Evolutionary conservation across 2,888 invertebrate genomes (phyloP).

Genomic region (Eupithecia centaureata): DNA sequence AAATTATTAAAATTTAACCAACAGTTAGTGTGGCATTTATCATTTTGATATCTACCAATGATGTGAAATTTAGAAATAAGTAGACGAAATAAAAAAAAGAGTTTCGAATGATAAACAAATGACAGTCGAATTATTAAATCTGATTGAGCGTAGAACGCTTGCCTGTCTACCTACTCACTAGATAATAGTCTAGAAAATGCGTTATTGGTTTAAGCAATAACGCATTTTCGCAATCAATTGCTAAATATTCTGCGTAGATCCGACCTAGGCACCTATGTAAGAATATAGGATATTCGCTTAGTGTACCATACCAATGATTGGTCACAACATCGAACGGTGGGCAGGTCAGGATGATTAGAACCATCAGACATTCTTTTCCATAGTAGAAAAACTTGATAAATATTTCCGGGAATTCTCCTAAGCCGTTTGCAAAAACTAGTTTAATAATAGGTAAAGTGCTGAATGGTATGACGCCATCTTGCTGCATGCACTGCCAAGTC

Average conservation of each 20-base stretch:
- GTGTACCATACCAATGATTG: background rate
- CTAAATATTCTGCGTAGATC: no score
- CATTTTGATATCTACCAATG: background rate
- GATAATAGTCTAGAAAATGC: no score
- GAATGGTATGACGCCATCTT: constrained; percentile 24
- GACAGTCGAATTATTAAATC: background rate
- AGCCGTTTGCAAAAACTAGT: background rate
- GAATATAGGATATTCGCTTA: no score
- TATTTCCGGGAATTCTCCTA: background rate
- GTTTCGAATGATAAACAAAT: background rate
- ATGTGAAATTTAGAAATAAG: background rate
- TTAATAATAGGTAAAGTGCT: constrained; percentile 12
- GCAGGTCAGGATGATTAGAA: no score
- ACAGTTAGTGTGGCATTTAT: background rate
- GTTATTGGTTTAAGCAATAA: no score
- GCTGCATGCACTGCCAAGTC: constrained; percentile 30
- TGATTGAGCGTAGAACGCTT: background rate
- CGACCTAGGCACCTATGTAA: no score
- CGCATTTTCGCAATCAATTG: no score
- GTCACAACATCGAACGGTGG: background rate
- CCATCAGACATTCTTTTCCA: background rate
- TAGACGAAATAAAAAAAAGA: background rate
- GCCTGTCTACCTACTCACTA: no score
- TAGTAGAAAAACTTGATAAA: background rate
- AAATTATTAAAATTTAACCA: no score